Evolutionary conservation across 2,888 invertebrate genomes (phyloP), one percentile per base, ranked within the genome.

Genomic region (Itoplectis maculator): DNA sequence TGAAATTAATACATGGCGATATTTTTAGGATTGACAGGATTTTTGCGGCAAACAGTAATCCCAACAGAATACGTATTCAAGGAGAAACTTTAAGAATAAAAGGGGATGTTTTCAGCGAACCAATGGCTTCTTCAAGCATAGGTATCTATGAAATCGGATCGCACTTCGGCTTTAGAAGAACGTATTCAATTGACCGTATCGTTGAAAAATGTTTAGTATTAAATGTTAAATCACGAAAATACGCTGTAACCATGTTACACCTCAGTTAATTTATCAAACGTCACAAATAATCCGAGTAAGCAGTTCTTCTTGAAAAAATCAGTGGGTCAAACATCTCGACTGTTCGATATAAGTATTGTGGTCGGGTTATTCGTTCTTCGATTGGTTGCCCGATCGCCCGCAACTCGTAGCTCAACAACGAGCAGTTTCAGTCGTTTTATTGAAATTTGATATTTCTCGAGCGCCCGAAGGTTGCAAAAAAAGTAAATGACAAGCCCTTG

Each of bases 31-130:
- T 79, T 2, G 49, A 56, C 45, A 73, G 68, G 61, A 79, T 73
- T 59, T 74, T 73, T 6, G 18, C 18, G 11, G 37, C 49, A 0
- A 20, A 72, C 5, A 23, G 49, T 13, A 37, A 56, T 29, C 23
- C 56, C 8, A 56, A 23, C 15, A 15, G 68, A 59, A 66, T 79
- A 49, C 45, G 66, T 23, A 37, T 79, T 13, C 47, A 49, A 73
- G 73, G 79, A 51, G 18, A 63, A 35, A 51, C 42, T 61, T 1
- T 74, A 11, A 47, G 68, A 68, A 68, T 73, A 0, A 68, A 68
- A 49, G 74, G 61, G 8, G 45, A 79, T 79, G 79, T 74, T 40
- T 79, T 79, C 49, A 74, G 40, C 35, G 18, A 9, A 42, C 79
- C 72, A 42, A 69, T 79, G 51, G 42, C 61, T 61, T 79, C 79